Percentiles rank a stretch among this genome's conserved stretches.
Evolutionary conservation across 2,797 vertebrate genomes (phyloP).

Genomic region (Sparus aurata): DNA sequence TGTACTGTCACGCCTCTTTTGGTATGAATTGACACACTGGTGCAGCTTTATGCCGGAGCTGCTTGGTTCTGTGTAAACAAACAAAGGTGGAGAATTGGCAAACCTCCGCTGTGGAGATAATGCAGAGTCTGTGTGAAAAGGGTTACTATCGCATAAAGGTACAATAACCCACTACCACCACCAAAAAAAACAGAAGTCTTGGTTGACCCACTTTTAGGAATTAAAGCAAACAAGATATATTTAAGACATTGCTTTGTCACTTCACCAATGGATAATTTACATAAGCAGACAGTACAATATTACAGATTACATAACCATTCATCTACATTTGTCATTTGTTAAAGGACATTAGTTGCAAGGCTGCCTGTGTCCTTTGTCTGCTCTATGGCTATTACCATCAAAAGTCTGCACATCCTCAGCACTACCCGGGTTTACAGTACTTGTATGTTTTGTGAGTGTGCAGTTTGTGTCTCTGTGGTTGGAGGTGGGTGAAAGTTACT

Average conservation of each 20-base stretch:
- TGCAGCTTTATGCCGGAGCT: too few relatives aligned
- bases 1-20: too few relatives aligned
- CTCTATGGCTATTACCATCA: constrained; percentile 47
- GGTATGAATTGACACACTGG: too few relatives aligned
- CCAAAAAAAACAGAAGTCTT: neutral
- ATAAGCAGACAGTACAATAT: neutral
- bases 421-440: neutral
- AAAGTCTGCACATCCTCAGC: constrained; percentile 5
- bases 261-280: neutral
- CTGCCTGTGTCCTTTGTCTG: constrained; percentile 59
- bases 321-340: constrained; percentile 20
- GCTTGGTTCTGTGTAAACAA: too few relatives aligned
- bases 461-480: constrained; percentile 27
- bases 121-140: too few relatives aligned
- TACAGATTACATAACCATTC: neutral
- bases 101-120: too few relatives aligned
- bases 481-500: constrained; percentile 4
- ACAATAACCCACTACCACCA: too few relatives aligned
- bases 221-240: neutral
- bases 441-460: neutral
- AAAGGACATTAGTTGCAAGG: constrained; percentile 50
- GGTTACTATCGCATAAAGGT: too few relatives aligned
- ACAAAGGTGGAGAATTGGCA: too few relatives aligned
- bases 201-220: neutral
- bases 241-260: neutral